Conservation (phyloP, 2,888 invertebrate genomes). For the Ypsolopha scabrella region DNA sequence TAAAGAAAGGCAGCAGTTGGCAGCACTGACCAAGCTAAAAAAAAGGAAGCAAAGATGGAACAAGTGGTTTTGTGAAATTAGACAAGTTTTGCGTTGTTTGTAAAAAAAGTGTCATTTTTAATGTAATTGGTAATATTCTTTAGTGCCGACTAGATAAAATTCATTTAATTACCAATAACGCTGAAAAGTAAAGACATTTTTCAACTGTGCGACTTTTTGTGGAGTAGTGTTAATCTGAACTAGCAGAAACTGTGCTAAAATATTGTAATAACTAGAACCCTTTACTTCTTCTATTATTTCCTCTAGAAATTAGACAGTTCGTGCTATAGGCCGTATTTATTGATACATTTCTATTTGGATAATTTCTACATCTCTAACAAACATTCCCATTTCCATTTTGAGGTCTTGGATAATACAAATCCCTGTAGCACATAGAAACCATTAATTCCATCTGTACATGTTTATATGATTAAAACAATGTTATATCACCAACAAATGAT, state of each 20-base stretch:
- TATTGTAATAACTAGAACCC: not conserved
- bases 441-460: not conserved
- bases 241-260: not conserved
- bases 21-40: no score
- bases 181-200: not conserved
- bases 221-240: not conserved
- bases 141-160: not conserved
- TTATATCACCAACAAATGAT: not conserved
- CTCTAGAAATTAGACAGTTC: not conserved
- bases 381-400: not conserved
- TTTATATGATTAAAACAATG: not conserved
- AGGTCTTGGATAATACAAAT: not conserved
- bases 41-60: not conserved
- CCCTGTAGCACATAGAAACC: not conserved
- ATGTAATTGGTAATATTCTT: not conserved
- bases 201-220: not conserved
- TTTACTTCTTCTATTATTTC: not conserved
- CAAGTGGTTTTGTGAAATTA: not conserved
- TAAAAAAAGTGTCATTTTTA: not conserved
- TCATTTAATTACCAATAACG: not conserved
- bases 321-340: not conserved
- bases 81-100: not conserved
- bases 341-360: not conserved
- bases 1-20: no score
- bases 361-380: not conserved